Conservation (phyloP, 2,113 vertebrate species). For the Colius striatus region DNA sequence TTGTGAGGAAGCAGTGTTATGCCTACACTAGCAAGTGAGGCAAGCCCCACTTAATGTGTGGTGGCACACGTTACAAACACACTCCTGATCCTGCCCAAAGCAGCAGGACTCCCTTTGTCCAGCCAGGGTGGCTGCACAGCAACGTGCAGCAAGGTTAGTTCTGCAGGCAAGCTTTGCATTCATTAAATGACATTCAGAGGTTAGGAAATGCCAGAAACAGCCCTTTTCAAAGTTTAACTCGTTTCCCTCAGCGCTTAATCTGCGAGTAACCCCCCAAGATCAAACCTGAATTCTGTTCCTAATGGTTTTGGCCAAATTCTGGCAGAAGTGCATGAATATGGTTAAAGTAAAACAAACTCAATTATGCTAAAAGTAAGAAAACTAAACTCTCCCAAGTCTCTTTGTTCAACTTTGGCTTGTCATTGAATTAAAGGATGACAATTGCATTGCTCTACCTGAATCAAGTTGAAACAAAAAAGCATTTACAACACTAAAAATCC, state of each 20-base stretch:
- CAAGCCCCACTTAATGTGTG: fast-evolving
- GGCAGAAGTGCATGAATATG: not conserved
- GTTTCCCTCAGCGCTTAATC: not conserved
- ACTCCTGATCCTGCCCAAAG: not conserved
- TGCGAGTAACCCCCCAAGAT: not conserved
- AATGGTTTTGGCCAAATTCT: not conserved
- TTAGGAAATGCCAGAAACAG: not conserved
- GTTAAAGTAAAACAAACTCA: not conserved
- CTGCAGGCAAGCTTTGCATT: not conserved
- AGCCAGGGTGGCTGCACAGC: not conserved
- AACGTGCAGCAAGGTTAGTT: not conserved
- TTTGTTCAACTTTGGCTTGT: not conserved
- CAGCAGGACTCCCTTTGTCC: not conserved
- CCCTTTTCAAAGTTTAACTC: not conserved
- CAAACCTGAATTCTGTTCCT: not conserved
- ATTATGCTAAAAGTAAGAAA: not conserved
- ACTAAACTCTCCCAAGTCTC: not conserved
- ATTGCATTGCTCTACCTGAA: not conserved
- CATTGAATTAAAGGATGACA: not conserved
- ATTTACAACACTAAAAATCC: not conserved
- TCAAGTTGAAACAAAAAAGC: not conserved
- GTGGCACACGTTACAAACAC: fast-evolving
- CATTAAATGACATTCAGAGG: not conserved
- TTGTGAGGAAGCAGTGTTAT: not conserved
- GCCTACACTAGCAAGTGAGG: not conserved